These are phyloP conservation scores for Antheraea mylitta DNA, from an alignment of 1,140 invertebrate species.

Conservation along the genomic window DNA sequence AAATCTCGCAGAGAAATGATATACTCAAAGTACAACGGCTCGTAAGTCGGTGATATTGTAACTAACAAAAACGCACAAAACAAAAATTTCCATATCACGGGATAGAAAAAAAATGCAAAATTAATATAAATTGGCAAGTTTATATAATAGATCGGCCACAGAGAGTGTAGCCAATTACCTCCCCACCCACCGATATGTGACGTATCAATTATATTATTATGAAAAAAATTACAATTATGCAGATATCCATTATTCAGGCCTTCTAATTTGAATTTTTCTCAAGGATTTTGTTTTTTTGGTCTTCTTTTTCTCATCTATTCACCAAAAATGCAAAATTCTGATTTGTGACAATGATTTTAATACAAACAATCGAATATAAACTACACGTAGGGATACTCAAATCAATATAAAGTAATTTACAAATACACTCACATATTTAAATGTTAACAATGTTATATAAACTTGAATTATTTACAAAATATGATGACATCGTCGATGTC, in stretches of 20 bases:
- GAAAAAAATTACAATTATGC: slow-evolving; percentile 62
- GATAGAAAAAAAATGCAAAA: background rate
- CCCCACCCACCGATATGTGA: slow-evolving; percentile 59
- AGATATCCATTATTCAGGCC: slow-evolving; percentile 56
- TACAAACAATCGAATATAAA: slow-evolving; percentile 65
- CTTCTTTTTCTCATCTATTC: slow-evolving; percentile 43
- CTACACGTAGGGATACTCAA: slow-evolving; percentile 60
- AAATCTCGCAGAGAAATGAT: background rate
- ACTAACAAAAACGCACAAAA: background rate
- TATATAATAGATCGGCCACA: slow-evolving; percentile 33
- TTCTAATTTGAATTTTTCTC: slow-evolving; percentile 58
- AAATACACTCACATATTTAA: slow-evolving; percentile 76
- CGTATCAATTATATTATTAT: slow-evolving; percentile 45
- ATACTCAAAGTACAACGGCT: background rate
- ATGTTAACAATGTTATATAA: slow-evolving; percentile 72
- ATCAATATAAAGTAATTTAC: slow-evolving; percentile 77
- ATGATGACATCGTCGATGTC: slow-evolving; percentile 55
- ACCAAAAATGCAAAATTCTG: slow-evolving; percentile 68
- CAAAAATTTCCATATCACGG: too few species aligned
- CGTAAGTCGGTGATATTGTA: background rate
- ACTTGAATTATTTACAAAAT: slow-evolving; percentile 77
- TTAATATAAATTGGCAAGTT: slow-evolving; percentile 15
- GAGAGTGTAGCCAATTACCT: slow-evolving; percentile 18
- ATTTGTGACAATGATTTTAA: slow-evolving; percentile 76
- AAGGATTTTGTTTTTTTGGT: too few species aligned